Conservation (phyloP, 1,140 invertebrate genomes). For the Leptinotarsa defecta region DNA sequence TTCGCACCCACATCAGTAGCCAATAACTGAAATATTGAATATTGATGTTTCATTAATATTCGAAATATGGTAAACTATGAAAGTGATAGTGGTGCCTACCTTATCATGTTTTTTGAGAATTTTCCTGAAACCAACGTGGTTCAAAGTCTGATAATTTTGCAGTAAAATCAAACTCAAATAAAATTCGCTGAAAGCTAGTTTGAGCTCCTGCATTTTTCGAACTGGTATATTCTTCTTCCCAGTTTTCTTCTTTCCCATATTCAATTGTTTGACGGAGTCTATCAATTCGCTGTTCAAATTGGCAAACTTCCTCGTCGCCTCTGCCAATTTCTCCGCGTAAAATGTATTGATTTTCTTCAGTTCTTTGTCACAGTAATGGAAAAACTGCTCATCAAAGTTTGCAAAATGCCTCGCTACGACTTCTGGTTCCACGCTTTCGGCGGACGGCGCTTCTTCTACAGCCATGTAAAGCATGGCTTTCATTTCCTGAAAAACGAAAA, state of each 20-base stretch:
- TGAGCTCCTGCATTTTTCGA: slow-evolving; percentile 81
- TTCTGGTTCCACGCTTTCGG: slow-evolving; percentile 70
- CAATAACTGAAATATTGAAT: slow-evolving; percentile 57
- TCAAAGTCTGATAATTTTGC: slow-evolving; percentile 78
- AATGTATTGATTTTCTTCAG: slow-evolving; percentile 87
- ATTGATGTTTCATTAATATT: too few species aligned
- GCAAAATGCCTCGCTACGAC: slow-evolving; percentile 74
- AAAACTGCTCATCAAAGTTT: slow-evolving; percentile 85
- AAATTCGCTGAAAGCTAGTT: slow-evolving; percentile 90
- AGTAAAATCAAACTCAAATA: slow-evolving; percentile 84
- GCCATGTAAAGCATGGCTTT: slow-evolving; percentile 75
- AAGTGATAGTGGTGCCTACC: slow-evolving; percentile 54
- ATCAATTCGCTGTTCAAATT: slow-evolving; percentile 75
- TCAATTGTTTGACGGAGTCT: slow-evolving; percentile 61
- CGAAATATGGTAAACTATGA: too few species aligned
- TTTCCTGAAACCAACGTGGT: slow-evolving; percentile 91
- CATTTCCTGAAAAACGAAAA: slow-evolving; percentile 64
- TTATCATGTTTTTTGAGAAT: slow-evolving; percentile 96
- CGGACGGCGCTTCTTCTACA: slow-evolving; percentile 72
- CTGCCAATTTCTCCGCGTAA: slow-evolving; percentile 87
- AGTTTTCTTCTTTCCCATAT: slow-evolving; percentile 55
- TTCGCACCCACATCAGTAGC: slow-evolving; percentile 65
- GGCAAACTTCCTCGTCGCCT: slow-evolving; percentile 81
- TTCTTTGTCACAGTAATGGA: slow-evolving; percentile 84
- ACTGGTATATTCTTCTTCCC: slow-evolving; percentile 59